Conservation (phyloP, 92 coral and sea anemone species). For the Phenganax marumi region DNA sequence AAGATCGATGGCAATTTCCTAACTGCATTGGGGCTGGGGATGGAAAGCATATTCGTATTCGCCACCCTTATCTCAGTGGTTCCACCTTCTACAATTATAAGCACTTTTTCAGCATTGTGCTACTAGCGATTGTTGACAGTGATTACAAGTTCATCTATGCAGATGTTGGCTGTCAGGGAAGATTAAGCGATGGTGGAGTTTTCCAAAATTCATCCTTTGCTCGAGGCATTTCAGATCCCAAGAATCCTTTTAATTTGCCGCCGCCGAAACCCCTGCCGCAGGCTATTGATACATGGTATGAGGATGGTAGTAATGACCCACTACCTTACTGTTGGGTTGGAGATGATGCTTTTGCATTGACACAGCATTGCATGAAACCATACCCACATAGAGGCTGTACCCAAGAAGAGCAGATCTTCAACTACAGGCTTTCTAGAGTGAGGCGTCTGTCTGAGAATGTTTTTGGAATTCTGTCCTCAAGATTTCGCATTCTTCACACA, state of each 20-base stretch:
- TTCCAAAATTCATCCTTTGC: background rate
- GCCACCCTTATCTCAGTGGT: constrained; percentile 3
- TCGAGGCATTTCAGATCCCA: background rate
- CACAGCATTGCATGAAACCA: constrained; percentile 52
- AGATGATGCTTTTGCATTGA: constrained; percentile 61
- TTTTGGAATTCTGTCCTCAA: constrained; percentile 54
- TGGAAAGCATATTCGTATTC: constrained; percentile 4
- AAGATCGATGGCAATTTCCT: constrained; percentile 10
- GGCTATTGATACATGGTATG: background rate
- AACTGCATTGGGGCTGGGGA: constrained; percentile 9
- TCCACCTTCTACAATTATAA: constrained; percentile 2
- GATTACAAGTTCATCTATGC: background rate
- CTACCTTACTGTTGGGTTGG: constrained; percentile 48
- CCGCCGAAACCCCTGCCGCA: background rate
- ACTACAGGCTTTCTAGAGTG: constrained; percentile 56
- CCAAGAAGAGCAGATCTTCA: constrained; percentile 52
- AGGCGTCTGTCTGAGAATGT: constrained; percentile 58
- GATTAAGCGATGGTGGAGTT: background rate
- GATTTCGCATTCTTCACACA: constrained; percentile 50
- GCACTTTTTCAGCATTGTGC: background rate
- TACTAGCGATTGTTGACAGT: constrained; percentile 7
- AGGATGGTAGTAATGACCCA: background rate
- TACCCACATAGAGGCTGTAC: constrained; percentile 47
- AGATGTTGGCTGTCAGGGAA: too few relatives aligned
- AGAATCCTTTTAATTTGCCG: background rate